Evolutionary conservation across 1,140 invertebrate genomes (phyloP), one percentile per base, ranked within the genome.

Genomic region (Formica exsecta): DNA sequence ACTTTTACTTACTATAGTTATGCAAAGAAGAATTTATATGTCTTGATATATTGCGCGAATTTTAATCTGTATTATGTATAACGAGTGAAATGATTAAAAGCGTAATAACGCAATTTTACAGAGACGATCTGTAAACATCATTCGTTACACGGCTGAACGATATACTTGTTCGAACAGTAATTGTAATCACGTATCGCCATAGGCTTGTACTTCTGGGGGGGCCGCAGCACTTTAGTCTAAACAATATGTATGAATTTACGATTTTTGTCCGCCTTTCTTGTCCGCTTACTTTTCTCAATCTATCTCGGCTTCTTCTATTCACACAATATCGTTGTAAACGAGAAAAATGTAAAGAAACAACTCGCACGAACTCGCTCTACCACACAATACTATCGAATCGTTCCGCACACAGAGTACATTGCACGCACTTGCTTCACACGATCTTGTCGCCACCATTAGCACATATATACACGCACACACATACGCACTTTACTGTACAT

Each of bases 291-390:
- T 73, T 73, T 54, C 54, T 54, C 48, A 73, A 51, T 73, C 29
- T 73, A n/a, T 54, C n/a, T 38, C 70, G 70, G 70, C 70, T 73
- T 73, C 70, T 73, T 73, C 5, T 71, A 36, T 44, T n/a, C 59
- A 36, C n/a, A 41, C 2, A 62, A 29, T 38, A 76, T 41, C 16
- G n/a, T 51, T 13, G 1, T 2, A 54, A 57, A 57, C 19, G 22
- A 4, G 8, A 62, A 25, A 62, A 36, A 29, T 44, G 44, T 16
- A 48, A 48, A 48, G 16, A 66, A 22, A 66, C 0, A 22, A 57
- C 5, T 9, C 6, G 54, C 74, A 76, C 38, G 22, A 76, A 76
- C 38, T 54, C 11, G 38, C 29, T 77, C 48, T 29, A 65, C 19
- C 11, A 3, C 38, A 77, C 62, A 32, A 77, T 41, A 51, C 70